Evolutionary conservation across 2,888 invertebrate species (phyloP), one percentile per base, ranked within the genome.

Genomic region (Drosophila meridiana): DNA sequence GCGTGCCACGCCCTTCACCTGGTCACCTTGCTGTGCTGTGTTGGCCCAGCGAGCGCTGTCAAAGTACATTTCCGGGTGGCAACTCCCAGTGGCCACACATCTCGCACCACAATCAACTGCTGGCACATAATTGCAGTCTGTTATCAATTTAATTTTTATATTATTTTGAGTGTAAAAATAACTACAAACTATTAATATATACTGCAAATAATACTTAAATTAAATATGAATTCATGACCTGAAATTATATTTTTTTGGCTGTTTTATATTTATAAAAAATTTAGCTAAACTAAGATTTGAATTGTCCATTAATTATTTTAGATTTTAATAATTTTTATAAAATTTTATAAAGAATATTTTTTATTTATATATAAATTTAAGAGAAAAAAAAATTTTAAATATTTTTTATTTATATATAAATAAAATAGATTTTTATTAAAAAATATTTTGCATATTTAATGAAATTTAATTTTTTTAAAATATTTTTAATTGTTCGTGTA

Each of bases 1-100:
- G 74, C 73, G 64, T 80, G 73, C 69, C 77, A 63, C 61, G 88
- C 63, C 71, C 76, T 65, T 42, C 56, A 56, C 55, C 61, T 69
- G 73, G 58, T 63, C 78, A 65, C 55, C 64, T 58, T 61, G 67
- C 62, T 53, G 57, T 45, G 36, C 36, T 36, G 28, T n/a, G 20
- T 34, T 62, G 8, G 28, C 26, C 11, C 3, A 20, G 9, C 36
- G 11, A 36, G 11, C 11, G 66, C 64, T 63, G 53, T 40, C 68
- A 55, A 45, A 40, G 47, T 58, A 34, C 43, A 43, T 69, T 38
- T 58, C 42, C 13, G 14, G 69, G n/a, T 34, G 48, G 34, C 47
- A 56, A 38, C 43, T 57, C 58, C 50, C 43, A 11, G 2, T 14
- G 58, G 8, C n/a, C 30, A n/a, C 69, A 58, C 50, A 38, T 58